Conservation (phyloP, 2,113 vertebrate genomes). For the Osmerus eperlanus region DNA sequence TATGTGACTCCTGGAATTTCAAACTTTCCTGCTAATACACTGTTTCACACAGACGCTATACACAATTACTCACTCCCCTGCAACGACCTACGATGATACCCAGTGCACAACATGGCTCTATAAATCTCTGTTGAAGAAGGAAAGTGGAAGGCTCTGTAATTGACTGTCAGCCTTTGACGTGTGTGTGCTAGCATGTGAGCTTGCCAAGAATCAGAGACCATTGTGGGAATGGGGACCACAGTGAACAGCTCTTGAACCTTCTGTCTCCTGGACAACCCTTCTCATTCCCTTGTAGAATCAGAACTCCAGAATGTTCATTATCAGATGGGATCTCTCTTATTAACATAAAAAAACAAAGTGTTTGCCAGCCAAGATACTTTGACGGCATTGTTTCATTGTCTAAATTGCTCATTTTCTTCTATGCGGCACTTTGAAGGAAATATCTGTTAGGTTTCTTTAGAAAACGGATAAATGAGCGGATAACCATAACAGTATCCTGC, state of each 20-base stretch:
- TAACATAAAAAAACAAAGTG: too few relatives aligned
- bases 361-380: too few relatives aligned
- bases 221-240: not conserved
- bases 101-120: too few relatives aligned
- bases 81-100: not conserved
- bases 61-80: not conserved
- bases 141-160: not conserved
- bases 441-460: too few relatives aligned
- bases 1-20: not conserved
- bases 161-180: not conserved
- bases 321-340: too few relatives aligned
- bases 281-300: not conserved
- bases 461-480: too few relatives aligned
- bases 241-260: not conserved
- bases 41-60: not conserved
- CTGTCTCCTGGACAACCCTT: too few relatives aligned
- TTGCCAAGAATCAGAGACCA: not conserved
- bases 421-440: too few relatives aligned
- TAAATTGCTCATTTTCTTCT: too few relatives aligned
- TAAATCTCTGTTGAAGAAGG: not conserved
- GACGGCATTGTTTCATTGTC: too few relatives aligned
- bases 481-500: too few relatives aligned
- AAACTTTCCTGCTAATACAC: slow-evolving; percentile 4
- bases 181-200: not conserved
- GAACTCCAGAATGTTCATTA: not conserved